Base-by-base conservation (phyloP, 2,797 vertebrate species). In the Pterois miles region DNA sequence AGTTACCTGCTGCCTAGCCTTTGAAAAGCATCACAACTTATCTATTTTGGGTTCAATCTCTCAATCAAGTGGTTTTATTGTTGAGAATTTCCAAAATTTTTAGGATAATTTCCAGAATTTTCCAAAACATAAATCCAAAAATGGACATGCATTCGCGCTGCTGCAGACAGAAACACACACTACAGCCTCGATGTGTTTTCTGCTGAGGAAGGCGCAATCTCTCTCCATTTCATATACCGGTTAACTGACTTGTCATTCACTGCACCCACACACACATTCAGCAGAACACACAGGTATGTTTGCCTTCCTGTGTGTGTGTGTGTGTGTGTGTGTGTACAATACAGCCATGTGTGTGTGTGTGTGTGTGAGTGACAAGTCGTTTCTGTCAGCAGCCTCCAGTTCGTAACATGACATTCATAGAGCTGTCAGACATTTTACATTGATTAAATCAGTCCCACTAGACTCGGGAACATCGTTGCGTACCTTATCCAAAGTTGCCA, bases 351-450 rank as follows among this genome's bases (percentile, higher is more conserved):
- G n/a, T 9, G 10, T 6, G 5, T 27, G 53, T 40, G 54, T 54
- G 74, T 40, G 71, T 33, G 16, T 83, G 70, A 78, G 38, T 74
- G 85, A 86, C 80, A 83, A 71, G 74, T 78, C 11, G 18, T 77
- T 76, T 78, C 54, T 82, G 76, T 80, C 70, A 78, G 71, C 68
- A 73, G 74, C 74, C 78, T 58, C 52, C 57, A 50, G 71, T 72
- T 82, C n/a, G 10, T 80, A 85, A 81, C 84, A 74, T 60, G 76
- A 53, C 76, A 71, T 80, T 78, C 82, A 73, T 46, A 18, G 76
- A 84, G 76, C 78, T 76, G 88, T 86, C 88, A 85, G 67, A 90
- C 84, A 88, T 80, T 77, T 71, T 29, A 22, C 56, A 23, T 58
- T 33, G 68, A 87, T 86, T 84, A 80, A 78, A 80, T 82, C 75